A percentile compares a stretch with the other conserved stretches of the same genome.
These are phyloP conservation scores for Cheilosia impressa DNA, from an alignment of 2,888 invertebrate species.

Conservation along the genomic window DNA sequence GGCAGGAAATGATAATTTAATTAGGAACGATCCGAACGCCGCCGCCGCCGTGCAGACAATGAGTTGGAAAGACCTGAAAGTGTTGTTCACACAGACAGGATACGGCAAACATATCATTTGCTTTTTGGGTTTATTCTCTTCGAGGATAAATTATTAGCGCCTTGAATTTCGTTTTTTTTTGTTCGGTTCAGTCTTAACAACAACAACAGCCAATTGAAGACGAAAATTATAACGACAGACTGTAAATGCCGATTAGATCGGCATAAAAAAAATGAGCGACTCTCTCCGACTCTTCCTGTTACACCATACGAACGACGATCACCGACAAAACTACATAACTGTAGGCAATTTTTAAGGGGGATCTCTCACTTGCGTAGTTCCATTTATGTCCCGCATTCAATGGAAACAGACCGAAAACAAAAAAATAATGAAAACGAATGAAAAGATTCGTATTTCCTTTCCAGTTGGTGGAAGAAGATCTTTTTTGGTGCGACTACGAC, in stretches of 20 bases:
- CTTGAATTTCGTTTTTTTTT: conserved; percentile 43
- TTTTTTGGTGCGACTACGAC: conserved; percentile 59
- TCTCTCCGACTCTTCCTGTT: conserved; percentile 58
- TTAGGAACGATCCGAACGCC: conserved; percentile 59
- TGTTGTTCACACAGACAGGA: conserved; percentile 63
- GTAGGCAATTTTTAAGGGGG: conserved; percentile 56
- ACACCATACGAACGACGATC: conserved; percentile 43
- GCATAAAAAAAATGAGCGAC: conserved; percentile 48
- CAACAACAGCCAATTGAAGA: conserved; percentile 19
- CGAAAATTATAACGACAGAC: conserved; percentile 49
- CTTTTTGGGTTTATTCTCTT: conserved; percentile 21
- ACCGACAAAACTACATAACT: conserved; percentile 37
- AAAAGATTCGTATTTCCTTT: conserved; percentile 74
- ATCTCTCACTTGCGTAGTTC: conserved; percentile 59
- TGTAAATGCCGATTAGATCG: conserved; percentile 64
- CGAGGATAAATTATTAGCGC: conserved; percentile 64
- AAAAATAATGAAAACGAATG: conserved; percentile 27
- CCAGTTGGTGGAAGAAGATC: conserved; percentile 49
- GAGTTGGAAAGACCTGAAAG: conserved; percentile 11
- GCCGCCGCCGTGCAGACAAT: too few relatives aligned
- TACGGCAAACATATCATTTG: conserved; percentile 69
- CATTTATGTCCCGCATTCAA: conserved; percentile 71
- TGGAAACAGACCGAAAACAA: conserved; percentile 37
- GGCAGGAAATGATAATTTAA: conserved; percentile 75
- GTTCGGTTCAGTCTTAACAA: conserved; percentile 23